Percentiles rank a stretch among this genome's conserved stretches.
Evolutionary conservation across 1,140 invertebrate species (phyloP).

Genomic region (Cydia splendana): DNA sequence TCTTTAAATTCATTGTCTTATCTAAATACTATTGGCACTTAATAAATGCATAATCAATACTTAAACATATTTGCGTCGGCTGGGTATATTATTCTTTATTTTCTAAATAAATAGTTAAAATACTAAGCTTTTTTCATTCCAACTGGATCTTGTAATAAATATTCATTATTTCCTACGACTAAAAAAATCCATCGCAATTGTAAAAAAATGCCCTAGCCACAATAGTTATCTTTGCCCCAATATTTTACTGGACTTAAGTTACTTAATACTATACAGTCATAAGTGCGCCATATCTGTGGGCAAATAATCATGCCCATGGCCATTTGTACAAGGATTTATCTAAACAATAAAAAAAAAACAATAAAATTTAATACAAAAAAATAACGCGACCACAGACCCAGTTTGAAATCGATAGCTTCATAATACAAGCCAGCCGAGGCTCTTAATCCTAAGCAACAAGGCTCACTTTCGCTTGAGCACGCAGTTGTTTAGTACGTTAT

Average conservation of each 20-base stretch:
- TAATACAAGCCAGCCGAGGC: constrained; percentile 26
- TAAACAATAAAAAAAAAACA: background rate
- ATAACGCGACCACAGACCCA: too few species aligned
- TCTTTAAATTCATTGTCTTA: background rate
- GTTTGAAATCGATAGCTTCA: background rate
- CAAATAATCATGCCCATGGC: background rate
- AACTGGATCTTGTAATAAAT: background rate
- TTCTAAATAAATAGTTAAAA: background rate
- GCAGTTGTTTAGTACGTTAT: constrained; percentile 75
- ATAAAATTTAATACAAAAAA: too few species aligned
- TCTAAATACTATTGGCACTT: constrained; percentile 5
- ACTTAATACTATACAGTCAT: too few species aligned
- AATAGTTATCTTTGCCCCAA: too few species aligned
- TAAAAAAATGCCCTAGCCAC: too few species aligned
- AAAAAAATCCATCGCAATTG: too few species aligned
- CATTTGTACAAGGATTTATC: too few species aligned
- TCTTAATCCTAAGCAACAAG: background rate
- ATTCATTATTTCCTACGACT: background rate
- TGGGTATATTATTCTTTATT: constrained; percentile 10
- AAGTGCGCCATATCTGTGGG: background rate
- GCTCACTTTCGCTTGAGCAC: constrained; percentile 51
- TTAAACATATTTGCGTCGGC: constrained; percentile 1
- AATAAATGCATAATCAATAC: constrained; percentile 13
- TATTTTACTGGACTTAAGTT: too few species aligned
- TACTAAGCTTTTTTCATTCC: background rate